Evolutionary conservation across 2,797 vertebrate genomes (phyloP).

Genomic region (Lagocephalus sceleratus): DNA sequence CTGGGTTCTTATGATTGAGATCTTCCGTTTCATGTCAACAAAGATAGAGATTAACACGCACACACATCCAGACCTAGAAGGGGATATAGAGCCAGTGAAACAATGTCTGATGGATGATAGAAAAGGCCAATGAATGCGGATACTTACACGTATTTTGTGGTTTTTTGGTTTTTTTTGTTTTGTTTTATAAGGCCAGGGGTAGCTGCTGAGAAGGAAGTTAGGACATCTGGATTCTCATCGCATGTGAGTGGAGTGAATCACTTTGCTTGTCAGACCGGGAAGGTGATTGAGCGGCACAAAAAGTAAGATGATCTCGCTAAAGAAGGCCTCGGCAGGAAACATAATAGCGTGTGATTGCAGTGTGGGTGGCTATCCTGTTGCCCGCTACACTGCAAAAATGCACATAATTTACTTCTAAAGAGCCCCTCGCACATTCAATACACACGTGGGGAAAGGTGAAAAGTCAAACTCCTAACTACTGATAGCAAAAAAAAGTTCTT

Average conservation of each 20-base stretch:
- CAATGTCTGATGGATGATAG: too few relatives aligned
- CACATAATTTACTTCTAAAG: background rate
- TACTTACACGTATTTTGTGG: too few relatives aligned
- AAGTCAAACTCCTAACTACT: too few relatives aligned
- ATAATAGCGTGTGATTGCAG: slow-evolving; percentile 56
- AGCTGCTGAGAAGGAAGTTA: slow-evolving; percentile 16
- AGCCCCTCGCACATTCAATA: too few relatives aligned
- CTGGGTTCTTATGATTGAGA: slow-evolving; percentile 36
- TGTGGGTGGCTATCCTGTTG: slow-evolving; percentile 37
- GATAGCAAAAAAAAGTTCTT: too few relatives aligned
- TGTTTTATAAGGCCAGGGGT: slow-evolving; percentile 13
- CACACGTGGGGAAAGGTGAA: too few relatives aligned
- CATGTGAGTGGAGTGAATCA: slow-evolving; percentile 40
- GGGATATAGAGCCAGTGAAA: too few relatives aligned
- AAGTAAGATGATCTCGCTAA: slow-evolving; percentile 59
- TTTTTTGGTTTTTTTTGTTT: too few relatives aligned
- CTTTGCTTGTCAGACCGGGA: slow-evolving; percentile 46
- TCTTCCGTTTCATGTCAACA: slow-evolving; percentile 5
- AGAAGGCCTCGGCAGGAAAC: slow-evolving; percentile 25
- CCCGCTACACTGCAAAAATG: slow-evolving; percentile 5
- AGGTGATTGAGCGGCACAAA: slow-evolving; percentile 44
- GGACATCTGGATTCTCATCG: slow-evolving; percentile 52
- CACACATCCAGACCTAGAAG: too few relatives aligned
- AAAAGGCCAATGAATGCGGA: too few relatives aligned
- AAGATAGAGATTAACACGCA: background rate